phyloP scores from a whole-genome alignment of 2,888 invertebrate genomes.

The Acrobasis suavella region DNA sequence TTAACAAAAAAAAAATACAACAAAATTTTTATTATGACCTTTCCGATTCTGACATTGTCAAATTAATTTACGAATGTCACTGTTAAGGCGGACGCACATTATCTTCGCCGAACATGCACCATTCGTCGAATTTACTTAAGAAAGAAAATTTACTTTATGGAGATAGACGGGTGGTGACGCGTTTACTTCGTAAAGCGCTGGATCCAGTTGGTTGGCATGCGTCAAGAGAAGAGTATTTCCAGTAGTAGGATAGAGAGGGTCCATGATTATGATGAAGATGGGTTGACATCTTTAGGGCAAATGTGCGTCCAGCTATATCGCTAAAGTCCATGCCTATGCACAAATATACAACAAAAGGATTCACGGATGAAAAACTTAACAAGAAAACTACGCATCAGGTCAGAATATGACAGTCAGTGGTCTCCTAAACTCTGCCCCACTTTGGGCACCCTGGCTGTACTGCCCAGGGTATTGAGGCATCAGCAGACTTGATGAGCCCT shows the following conservation, averaged over 20 bases:
- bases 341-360: slow-evolving; percentile 30
- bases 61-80: slow-evolving; percentile 23
- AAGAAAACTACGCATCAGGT: slow-evolving; percentile 82
- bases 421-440: slow-evolving; percentile 87
- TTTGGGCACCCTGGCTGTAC: slow-evolving; percentile 80
- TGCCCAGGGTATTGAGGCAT: slow-evolving; percentile 86
- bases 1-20: slow-evolving; percentile 12
- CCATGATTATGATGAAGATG: not conserved
- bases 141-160: too few relatives aligned
- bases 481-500: slow-evolving; percentile 81
- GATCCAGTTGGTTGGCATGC: too few relatives aligned
- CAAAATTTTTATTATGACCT: not conserved
- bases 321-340: not conserved
- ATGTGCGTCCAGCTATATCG: not conserved
- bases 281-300: not conserved
- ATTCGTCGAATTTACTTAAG: too few relatives aligned
- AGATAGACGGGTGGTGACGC: too few relatives aligned
- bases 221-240: too few relatives aligned
- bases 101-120: too few relatives aligned
- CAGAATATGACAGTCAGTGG: slow-evolving; percentile 91
- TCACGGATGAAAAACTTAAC: slow-evolving; percentile 27
- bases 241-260: too few relatives aligned
- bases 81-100: slow-evolving; percentile 26
- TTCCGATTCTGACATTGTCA: not conserved
- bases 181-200: too few relatives aligned